Evolutionary conservation across 2,888 invertebrate genomes (phyloP).

Genomic region (Drosophila limbata): DNA sequence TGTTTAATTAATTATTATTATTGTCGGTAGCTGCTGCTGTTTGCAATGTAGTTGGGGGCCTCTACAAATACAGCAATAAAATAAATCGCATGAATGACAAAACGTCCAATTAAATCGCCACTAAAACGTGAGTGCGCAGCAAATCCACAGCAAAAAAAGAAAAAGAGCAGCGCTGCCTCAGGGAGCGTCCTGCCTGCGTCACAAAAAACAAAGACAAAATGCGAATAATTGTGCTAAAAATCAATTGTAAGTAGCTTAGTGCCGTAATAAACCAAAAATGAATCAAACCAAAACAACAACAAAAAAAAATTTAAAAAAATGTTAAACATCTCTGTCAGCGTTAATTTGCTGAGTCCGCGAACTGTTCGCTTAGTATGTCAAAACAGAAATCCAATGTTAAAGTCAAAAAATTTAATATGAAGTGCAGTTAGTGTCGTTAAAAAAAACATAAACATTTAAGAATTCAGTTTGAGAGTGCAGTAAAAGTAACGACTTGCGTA

Average conservation of each 20-base stretch:
- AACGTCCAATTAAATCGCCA: slow-evolving; percentile 21
- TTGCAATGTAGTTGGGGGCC: slow-evolving; percentile 7
- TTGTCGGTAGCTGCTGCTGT: slow-evolving; percentile 21
- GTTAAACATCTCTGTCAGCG: slow-evolving; percentile 43
- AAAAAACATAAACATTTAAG: slow-evolving; percentile 4
- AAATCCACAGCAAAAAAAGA: slow-evolving; percentile 5
- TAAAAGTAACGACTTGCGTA: slow-evolving; percentile 28
- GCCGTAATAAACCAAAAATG: slow-evolving; percentile 16
- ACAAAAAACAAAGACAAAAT: slow-evolving; percentile 23
- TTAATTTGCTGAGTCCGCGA: slow-evolving; percentile 18
- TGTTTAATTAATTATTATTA: slow-evolving; percentile 67
- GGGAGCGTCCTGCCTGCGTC: slow-evolving; percentile 61
- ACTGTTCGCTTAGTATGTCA: slow-evolving; percentile 57
- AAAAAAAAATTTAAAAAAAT: background rate
- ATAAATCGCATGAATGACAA: slow-evolving; percentile 32
- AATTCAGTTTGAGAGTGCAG: slow-evolving; percentile 30
- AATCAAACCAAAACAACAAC: slow-evolving; percentile 3
- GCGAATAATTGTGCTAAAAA: slow-evolving; percentile 69
- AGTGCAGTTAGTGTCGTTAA: slow-evolving; percentile 29
- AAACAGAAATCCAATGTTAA: slow-evolving; percentile 43
- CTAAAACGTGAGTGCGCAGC: slow-evolving; percentile 38
- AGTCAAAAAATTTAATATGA: slow-evolving; percentile 17
- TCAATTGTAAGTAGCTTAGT: slow-evolving; percentile 75
- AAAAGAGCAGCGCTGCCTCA: slow-evolving; percentile 4
- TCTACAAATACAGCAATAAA: slow-evolving; percentile 8